Conservation (phyloP, 1,140 invertebrate genomes). For the Diachasma alloeum region DNA sequence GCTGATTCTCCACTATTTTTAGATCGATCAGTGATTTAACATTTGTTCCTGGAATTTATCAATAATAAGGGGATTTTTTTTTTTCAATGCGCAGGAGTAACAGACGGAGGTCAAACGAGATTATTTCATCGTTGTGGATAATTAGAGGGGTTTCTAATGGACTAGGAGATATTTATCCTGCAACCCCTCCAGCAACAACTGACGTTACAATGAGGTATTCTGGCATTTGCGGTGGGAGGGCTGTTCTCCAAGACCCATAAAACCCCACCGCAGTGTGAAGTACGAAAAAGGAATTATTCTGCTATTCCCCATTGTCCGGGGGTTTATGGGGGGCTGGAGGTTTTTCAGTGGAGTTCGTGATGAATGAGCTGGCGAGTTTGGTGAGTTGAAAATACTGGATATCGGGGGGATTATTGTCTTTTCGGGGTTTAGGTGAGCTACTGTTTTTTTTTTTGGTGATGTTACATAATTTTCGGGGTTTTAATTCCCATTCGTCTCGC, state of each 20-base stretch:
- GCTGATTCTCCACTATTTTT: conserved; percentile 1
- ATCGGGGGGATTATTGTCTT: no score
- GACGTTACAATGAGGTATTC: not conserved
- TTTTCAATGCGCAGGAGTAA: not conserved
- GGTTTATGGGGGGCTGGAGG: not conserved
- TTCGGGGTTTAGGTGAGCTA: no score
- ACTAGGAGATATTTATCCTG: not conserved
- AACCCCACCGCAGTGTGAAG: not conserved
- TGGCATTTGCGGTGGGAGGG: not conserved
- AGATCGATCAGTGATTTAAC: not conserved
- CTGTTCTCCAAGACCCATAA: not conserved
- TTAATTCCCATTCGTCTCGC: no score
- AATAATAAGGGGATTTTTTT: not conserved
- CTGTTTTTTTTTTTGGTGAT: no score
- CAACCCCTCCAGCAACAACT: not conserved
- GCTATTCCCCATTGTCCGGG: not conserved
- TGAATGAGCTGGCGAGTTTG: not conserved
- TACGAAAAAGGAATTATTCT: not conserved
- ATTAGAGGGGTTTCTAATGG: conserved; percentile 11
- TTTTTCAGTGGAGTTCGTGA: not conserved
- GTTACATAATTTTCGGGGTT: no score
- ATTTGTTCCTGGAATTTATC: not conserved
- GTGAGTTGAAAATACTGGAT: no score
- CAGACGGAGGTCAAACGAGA: not conserved
- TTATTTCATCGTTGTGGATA: not conserved